Percentiles rank a stretch among this genome's conserved stretches.
phyloP scores from a whole-genome alignment of 1,140 invertebrate species.

The Zaprionus africanus region DNA sequence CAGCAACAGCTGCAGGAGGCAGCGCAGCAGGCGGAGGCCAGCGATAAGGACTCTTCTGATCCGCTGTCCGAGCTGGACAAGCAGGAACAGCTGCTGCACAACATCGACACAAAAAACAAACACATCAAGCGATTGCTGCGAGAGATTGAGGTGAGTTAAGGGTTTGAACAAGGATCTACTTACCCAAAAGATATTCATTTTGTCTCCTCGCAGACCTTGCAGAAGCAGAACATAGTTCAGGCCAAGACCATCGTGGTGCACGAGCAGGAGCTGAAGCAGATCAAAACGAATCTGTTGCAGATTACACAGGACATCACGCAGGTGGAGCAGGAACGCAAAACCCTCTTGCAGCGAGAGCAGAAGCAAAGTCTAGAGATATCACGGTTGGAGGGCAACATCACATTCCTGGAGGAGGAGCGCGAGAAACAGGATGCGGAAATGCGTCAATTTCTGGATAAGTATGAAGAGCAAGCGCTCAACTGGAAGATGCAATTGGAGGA shows the following conservation, averaged over 20 bases:
- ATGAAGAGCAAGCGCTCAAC: slow-evolving; percentile 58
- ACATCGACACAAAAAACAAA: slow-evolving; percentile 82
- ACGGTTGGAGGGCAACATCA: slow-evolving; percentile 72
- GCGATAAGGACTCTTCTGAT: slow-evolving; percentile 83
- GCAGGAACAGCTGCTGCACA: slow-evolving; percentile 79
- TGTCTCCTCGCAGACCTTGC: slow-evolving; percentile 54
- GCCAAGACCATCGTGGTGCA: slow-evolving; percentile 71
- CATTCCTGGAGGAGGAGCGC: slow-evolving; percentile 74
- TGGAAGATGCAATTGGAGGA: slow-evolving; percentile 69
- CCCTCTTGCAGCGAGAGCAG: slow-evolving; percentile 49
- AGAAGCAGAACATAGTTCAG: slow-evolving; percentile 77
- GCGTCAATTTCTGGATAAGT: slow-evolving; percentile 69
- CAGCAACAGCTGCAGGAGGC: slow-evolving; percentile 71
- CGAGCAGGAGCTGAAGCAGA: slow-evolving; percentile 67
- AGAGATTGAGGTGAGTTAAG: slow-evolving; percentile 72
- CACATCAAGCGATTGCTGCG: slow-evolving; percentile 80
- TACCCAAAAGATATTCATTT: background rate
- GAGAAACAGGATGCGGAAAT: slow-evolving; percentile 75
- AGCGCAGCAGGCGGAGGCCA: slow-evolving; percentile 65
- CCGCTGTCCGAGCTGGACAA: slow-evolving; percentile 80
- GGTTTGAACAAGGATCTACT: background rate
- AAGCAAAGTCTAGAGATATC: slow-evolving; percentile 64
- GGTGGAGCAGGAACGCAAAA: slow-evolving; percentile 66
- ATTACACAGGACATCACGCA: slow-evolving; percentile 65
- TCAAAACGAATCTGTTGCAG: slow-evolving; percentile 58